Conservation (phyloP, 2,113 vertebrate genomes). For the Vombatus ursinus region DNA sequence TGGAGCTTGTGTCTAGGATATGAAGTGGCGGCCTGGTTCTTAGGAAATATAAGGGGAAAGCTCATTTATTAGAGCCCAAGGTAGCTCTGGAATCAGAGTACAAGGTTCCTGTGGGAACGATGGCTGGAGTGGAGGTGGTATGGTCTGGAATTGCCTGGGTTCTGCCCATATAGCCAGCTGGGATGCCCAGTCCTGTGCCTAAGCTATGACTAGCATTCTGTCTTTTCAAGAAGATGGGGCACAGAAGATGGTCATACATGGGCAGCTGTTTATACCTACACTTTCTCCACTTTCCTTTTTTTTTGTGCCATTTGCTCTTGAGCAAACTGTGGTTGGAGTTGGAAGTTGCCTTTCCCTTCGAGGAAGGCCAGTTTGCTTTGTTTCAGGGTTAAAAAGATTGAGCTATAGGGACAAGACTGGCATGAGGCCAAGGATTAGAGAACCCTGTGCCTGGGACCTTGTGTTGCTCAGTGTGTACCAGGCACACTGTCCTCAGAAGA, state of each 20-base stretch:
- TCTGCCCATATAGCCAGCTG: too few relatives aligned
- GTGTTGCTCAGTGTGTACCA: background rate
- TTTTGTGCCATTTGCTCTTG: background rate
- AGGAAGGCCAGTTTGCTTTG: background rate
- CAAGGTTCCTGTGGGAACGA: too few relatives aligned
- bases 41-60: background rate
- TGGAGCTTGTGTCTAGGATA: background rate
- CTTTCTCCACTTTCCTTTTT: background rate
- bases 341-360: background rate
- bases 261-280: background rate
- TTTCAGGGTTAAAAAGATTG: background rate
- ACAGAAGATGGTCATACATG: background rate
- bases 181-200: background rate
- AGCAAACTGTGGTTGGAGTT: background rate
- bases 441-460: background rate
- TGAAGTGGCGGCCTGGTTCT: background rate
- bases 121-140: too few relatives aligned
- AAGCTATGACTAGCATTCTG: background rate
- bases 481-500: background rate
- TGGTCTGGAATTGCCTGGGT: too few relatives aligned
- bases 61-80: too few relatives aligned
- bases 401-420: background rate
- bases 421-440: background rate
- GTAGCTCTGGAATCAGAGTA: too few relatives aligned
- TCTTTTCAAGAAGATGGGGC: background rate